Evolutionary conservation across 2,888 invertebrate species (phyloP), one percentile per base, ranked within the genome.

Genomic region (Agrochola lota): DNA sequence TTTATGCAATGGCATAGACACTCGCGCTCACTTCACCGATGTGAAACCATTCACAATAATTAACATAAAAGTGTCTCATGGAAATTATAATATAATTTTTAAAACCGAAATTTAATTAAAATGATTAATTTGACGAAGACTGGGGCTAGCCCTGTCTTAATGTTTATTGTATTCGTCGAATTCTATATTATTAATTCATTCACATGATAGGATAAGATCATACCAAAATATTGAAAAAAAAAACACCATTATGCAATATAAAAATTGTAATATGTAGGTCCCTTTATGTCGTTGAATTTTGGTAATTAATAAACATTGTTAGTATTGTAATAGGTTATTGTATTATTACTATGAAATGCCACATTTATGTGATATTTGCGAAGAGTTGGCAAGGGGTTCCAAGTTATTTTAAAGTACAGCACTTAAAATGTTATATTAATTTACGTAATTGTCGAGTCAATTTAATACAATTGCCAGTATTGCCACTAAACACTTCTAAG

Each of bases 241-340:
- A 66, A 63, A 35, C n/a, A 52, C 4, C 12, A 35, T 20, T 62
- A 57, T 63, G 52, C 72, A 82, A 69, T 63, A 60, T 69, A 63
- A 77, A n/a, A 71, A 30, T 60, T 71, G 43, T 75, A 67, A 62
- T 60, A 71, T 59, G 35, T 81, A 75, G 57, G 15, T 74, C 30
- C 30, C 1, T 74, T n/a, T 40, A 74, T 64, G 60, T 83, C 60
- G 85, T 82, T 85, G 85, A 85, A 26, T 85, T 84, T 78, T 82
- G 15, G 74, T 82, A 81, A 74, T 72, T 63, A 78, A 49, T 71
- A 67, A 55, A 74, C 62, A 67, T 52, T 82, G 72, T 75, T 78
- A 84, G 82, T 75, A 78, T 73, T 75, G 35, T 71, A 62, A 59
- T 75, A 82, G 74, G 59, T 71, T 74, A 71, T 55, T 64, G 40